Base-by-base conservation (phyloP, 2,888 invertebrate genomes). In the Drosophila mayaguana region DNA sequence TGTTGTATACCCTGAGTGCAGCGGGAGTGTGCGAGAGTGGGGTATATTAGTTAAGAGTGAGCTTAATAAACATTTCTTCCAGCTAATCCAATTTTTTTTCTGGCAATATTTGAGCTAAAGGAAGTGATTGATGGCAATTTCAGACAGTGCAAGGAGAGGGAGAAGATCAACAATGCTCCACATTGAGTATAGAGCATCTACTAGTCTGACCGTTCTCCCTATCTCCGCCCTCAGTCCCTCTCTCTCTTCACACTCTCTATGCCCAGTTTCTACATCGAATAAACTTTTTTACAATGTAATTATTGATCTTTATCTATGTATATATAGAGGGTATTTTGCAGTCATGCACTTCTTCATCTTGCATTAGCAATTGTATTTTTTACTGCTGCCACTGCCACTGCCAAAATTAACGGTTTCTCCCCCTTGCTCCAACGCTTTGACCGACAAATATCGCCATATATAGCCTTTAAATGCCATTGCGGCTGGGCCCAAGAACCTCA, bases 391-490 rank as follows among this genome's bases (percentile, higher is more conserved):
- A 67, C 36, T 48, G 51, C 56, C 67, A 56, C 59, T 65, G 69
- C 74, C 70, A 77, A 70, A 70, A 63, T 66, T 86, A 83, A 83
- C 83, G 86, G 86, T 80, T 40, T 40, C 32, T 8, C 38, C 36
- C 53, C 42, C 55, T 32, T 5, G n/a, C 6, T 6, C 11, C 55
- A 18, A 14, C 42, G 6, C 57, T 51, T 45, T 81, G 78, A 62
- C 79, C 70, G 73, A 69, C 76, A 71, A 76, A 66, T 83, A 78
- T 64, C 63, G 67, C 71, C 83, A 69, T 66, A 68, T 73, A 78
- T 53, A 63, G 83, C 81, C 79, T 72, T 78, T 18, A 76, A 81
- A 75, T 83, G 79, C 69, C 73, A 65, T 60, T 74, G 78, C 67
- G 78, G 78, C 42, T 40, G 54, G 45, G 51, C 70, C 63, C 74